Evolutionary conservation across 2,113 vertebrate species (phyloP).

Genomic region (Oceanites oceanicus): DNA sequence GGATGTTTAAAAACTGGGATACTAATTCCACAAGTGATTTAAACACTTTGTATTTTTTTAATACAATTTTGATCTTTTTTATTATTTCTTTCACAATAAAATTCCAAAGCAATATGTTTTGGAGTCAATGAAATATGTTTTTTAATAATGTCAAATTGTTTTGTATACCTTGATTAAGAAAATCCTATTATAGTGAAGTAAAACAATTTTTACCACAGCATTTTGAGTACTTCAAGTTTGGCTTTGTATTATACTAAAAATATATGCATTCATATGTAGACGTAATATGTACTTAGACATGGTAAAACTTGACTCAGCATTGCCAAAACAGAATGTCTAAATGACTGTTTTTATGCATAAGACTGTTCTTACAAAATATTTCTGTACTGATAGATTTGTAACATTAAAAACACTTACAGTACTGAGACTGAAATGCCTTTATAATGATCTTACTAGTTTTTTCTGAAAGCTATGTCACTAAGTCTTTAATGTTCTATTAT

Average conservation of each 20-base stretch:
- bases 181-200: not conserved
- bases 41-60: not conserved
- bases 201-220: not conserved
- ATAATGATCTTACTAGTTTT: not conserved
- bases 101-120: not conserved
- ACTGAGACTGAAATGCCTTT: not conserved
- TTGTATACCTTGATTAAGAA: not conserved
- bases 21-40: not conserved
- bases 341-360: not conserved
- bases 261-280: not conserved
- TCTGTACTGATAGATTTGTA: not conserved
- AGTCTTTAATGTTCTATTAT: not conserved
- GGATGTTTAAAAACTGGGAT: not conserved
- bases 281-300: not conserved
- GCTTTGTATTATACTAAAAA: not conserved
- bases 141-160: not conserved
- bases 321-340: not conserved
- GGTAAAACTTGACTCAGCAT: not conserved
- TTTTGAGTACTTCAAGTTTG: not conserved
- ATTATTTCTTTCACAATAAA: not conserved
- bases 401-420: not conserved
- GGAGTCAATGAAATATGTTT: fast-evolving
- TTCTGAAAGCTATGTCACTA: not conserved
- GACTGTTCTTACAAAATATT: not conserved
- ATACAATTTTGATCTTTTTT: not conserved